Evolutionary conservation across 1,140 invertebrate species (phyloP), one percentile per base, ranked within the genome.

Genomic region (Pemphigus obesinymphae): DNA sequence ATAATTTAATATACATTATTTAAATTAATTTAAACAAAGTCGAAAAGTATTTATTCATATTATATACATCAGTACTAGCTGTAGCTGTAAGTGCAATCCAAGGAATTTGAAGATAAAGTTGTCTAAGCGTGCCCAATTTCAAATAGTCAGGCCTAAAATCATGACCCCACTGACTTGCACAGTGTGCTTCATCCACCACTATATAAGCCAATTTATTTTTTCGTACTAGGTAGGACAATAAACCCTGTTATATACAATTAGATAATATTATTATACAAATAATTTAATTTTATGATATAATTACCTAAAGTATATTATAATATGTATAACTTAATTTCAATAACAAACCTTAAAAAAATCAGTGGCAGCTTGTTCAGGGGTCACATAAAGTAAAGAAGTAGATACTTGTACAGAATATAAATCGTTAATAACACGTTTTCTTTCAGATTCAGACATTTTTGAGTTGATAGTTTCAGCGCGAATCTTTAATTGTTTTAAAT

Each of bases 91-190:
- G 86, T 0, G 96, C 97, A 31, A 99, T 90, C 89, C 92, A 96
- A 29, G 93, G 92, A 50, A 97, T 90, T 66, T 89, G 87, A 61
- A 90, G 90, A 86, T 92, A 93, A 84, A 89, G 90, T 45, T 70
- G 20, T 2, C 85, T 81, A 26, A 86, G 48, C 23, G n/a, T 85
- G 11, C 94, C 95, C 3, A 99, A 87, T 87, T 94, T 96, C 5
- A 98, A 89, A 87, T 99, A 99, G 87, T 98, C 95, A 1, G 95
- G 95, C 37, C 97, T 89, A 87, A 99, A 99, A 87, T 99, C 97
- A 88, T 99, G 97, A 1, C 97, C 97, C 97, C 97, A 99, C 85
- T 98, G 93, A 85, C 95, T 97, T 0, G 99, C 96, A 89, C 97
- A 99, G 87, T 99, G 97, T 15, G 96, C 97, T 89, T 99, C 97